phyloP scores from a whole-genome alignment of 35 echinoderm and acorn worm species.

The Eucidaris tribuloides region DNA sequence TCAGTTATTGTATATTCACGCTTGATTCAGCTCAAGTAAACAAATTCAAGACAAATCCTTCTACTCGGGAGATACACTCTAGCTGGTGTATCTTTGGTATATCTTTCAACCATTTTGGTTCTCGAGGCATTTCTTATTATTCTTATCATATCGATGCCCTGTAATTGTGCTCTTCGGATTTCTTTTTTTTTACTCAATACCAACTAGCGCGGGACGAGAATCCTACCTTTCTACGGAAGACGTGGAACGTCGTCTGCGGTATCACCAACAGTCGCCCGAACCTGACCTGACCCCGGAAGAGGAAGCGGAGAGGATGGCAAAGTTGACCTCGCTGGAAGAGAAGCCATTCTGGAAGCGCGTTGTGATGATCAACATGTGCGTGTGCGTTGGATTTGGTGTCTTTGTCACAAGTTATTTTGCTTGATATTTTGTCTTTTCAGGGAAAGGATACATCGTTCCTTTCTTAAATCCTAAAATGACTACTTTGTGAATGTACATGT shows the following conservation, averaged over 20 bases:
- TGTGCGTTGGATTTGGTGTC: slow-evolving; percentile 9
- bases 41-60: no score
- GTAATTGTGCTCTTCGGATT: background rate
- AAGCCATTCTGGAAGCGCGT: slow-evolving; percentile 12
- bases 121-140: no score
- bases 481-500: no score
- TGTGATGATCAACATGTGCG: background rate
- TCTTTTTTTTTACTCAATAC: background rate
- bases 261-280: slow-evolving; percentile 6
- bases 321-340: slow-evolving; percentile 36
- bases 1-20: background rate
- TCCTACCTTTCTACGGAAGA: background rate
- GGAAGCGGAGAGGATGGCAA: background rate
- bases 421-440: no score
- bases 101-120: no score
- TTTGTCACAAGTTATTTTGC: background rate
- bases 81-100: no score
- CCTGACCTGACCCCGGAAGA: slow-evolving; percentile 29
- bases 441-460: no score
- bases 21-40: background rate
- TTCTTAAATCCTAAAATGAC: no score
- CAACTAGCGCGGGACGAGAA: background rate
- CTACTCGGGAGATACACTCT: no score
- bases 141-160: background rate
- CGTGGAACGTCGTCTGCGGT: slow-evolving; percentile 44